Evolutionary conservation across 2,888 invertebrate genomes (phyloP).

Genomic region (Drosophila basisetae): DNA sequence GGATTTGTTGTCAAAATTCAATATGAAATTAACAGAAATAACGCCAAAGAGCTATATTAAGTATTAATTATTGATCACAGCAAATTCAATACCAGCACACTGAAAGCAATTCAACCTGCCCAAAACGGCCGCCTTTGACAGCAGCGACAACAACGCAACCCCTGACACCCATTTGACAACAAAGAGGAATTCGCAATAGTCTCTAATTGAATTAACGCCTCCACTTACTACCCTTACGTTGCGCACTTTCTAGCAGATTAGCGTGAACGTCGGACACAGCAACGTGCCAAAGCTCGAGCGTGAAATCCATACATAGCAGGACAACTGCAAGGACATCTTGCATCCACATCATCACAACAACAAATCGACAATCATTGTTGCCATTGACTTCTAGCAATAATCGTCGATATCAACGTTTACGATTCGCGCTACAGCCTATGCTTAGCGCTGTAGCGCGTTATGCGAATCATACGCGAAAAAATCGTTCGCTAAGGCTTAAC

Average conservation of each 20-base stretch:
- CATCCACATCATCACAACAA: conserved; percentile 4
- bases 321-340: conserved; percentile 15
- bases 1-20: conserved; percentile 52
- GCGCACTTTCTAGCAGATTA: conserved; percentile 19
- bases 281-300: conserved; percentile 21
- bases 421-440: neutral
- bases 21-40: conserved; percentile 25
- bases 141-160: neutral
- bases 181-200: conserved; percentile 45
- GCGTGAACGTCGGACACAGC: conserved; percentile 25
- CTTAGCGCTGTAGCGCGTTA: conserved; percentile 35
- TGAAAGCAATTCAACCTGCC: conserved; percentile 5
- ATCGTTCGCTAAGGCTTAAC: conserved; percentile 47
- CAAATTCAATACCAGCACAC: conserved; percentile 11
- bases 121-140: neutral
- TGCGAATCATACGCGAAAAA: conserved; percentile 45
- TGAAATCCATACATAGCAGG: conserved; percentile 2
- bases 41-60: conserved; percentile 6
- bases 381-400: conserved; percentile 6
- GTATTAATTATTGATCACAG: conserved; percentile 1
- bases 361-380: neutral
- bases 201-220: conserved; percentile 63
- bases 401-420: neutral
- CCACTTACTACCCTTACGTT: conserved; percentile 3
- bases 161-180: conserved; percentile 7